A percentile compares a stretch with the other conserved stretches of the same genome.
phyloP scores from a whole-genome alignment of 2,113 vertebrate genomes.

The Equus przewalskii region DNA sequence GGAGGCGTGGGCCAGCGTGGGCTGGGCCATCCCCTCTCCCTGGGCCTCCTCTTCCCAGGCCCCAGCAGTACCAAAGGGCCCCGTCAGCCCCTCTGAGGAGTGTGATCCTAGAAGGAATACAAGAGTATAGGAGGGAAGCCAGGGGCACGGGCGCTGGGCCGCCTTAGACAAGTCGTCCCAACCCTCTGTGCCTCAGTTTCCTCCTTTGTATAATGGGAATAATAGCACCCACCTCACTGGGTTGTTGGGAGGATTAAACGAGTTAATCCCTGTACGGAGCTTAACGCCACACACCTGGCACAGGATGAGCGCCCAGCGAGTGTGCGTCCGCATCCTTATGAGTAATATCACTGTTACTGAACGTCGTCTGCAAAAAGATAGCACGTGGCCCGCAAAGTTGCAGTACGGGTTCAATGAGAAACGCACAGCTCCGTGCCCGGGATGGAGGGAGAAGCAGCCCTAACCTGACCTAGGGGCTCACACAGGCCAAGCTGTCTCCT shows the following conservation, averaged over 20 bases:
- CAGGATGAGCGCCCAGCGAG: rapidly evolving
- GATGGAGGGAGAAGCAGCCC: rapidly evolving
- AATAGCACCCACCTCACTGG: background rate
- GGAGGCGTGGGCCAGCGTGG: rapidly evolving
- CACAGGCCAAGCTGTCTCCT: background rate
- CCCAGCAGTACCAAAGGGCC: background rate
- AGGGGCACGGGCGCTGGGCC: rapidly evolving
- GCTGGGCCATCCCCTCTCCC: background rate
- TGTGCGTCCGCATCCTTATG: rapidly evolving
- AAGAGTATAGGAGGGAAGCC: background rate
- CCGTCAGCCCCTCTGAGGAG: background rate
- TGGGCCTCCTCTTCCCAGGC: background rate
- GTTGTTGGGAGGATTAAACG: background rate
- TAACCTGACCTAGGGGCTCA: background rate
- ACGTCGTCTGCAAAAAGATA: rapidly evolving
- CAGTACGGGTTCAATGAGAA: rapidly evolving
- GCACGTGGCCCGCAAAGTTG: rapidly evolving
- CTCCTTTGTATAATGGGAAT: background rate
- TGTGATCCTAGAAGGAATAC: background rate
- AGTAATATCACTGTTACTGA: rapidly evolving
- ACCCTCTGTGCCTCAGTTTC: background rate
- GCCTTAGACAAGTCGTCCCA: background rate
- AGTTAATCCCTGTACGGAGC: rapidly evolving
- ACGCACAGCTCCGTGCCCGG: rapidly evolving
- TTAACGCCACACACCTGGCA: rapidly evolving